A percentile compares a stretch with the other conserved stretches of the same genome.
Conservation (phyloP, 2,113 vertebrate genomes). For the Lepisosteus oculatus region DNA sequence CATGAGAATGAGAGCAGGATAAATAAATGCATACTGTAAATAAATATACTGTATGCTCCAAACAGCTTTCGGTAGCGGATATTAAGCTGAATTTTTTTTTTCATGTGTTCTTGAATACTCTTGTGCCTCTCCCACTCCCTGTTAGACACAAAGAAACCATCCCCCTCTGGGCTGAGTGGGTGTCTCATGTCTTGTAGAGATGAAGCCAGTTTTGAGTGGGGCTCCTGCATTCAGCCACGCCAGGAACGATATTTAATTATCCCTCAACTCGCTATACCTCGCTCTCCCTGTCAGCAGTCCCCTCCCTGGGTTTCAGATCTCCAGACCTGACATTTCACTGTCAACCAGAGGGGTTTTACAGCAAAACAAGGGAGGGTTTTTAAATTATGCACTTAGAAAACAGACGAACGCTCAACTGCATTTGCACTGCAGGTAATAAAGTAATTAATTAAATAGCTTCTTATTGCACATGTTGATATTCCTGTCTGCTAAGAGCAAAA, state of each 20-base stretch:
- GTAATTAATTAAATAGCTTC: no score
- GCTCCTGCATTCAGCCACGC: slow-evolving; percentile 3
- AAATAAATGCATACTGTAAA: no score
- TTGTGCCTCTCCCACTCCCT: not conserved
- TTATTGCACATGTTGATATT: no score
- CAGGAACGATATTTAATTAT: slow-evolving; percentile 15
- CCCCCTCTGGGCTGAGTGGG: slow-evolving; percentile 16
- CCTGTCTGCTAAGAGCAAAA: no score
- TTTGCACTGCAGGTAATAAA: no score
- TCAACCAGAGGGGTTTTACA: not conserved
- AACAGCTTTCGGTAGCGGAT: no score
- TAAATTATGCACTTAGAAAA: no score
- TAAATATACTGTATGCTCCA: no score
- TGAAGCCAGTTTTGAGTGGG: slow-evolving; percentile 3
- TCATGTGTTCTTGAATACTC: not conserved
- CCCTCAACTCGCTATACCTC: slow-evolving; percentile 5
- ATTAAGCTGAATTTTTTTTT: not conserved
- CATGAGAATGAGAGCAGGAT: no score
- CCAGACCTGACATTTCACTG: not conserved
- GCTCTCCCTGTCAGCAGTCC: not conserved
- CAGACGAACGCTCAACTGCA: no score
- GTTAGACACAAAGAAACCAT: no score
- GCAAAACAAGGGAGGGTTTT: no score
- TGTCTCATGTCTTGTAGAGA: not conserved
- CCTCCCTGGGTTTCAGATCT: slow-evolving; percentile 11